A percentile compares a stretch with the other conserved stretches of the same genome.
phyloP scores from a whole-genome alignment of 2,113 vertebrate genomes.

The Lycaon pictus region DNA sequence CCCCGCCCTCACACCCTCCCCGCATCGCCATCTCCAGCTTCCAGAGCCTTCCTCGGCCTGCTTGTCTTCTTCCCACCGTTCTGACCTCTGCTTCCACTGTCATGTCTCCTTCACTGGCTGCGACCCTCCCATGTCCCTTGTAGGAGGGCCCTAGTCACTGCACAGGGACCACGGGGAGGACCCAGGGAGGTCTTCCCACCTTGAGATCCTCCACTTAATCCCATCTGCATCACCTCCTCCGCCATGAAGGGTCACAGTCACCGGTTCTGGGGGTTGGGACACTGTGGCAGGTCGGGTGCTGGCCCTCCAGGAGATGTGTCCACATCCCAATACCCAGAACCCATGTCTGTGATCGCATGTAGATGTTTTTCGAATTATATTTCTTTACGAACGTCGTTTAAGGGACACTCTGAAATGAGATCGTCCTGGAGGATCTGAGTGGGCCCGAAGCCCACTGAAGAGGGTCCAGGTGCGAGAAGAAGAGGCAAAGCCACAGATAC shows the following conservation, averaged over 20 bases:
- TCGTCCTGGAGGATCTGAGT: not conserved
- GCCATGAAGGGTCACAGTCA: not conserved
- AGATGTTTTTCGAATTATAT: not conserved
- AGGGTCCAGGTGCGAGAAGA: not conserved
- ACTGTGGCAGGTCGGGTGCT: not conserved
- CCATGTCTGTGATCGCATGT: not conserved
- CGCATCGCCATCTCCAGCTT: not conserved
- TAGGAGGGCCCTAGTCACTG: not conserved
- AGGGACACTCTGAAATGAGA: not conserved
- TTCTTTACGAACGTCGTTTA: slow-evolving; percentile 2
- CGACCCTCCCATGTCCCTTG: not conserved
- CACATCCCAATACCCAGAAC: not conserved
- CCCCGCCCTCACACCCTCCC: too few relatives aligned
- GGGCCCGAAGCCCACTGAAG: not conserved
- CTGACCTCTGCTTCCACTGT: not conserved
- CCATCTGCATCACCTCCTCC: not conserved
- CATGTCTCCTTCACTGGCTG: not conserved
- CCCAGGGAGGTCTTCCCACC: not conserved
- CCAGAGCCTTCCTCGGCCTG: not conserved
- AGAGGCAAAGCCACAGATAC: not conserved
- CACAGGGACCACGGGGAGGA: not conserved
- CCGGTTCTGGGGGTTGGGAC: not conserved
- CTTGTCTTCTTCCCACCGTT: not conserved
- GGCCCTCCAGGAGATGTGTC: not conserved
- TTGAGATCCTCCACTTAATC: not conserved